phyloP scores from a whole-genome alignment of 2,113 vertebrate species.

The Andinoacara biseriatus region DNA sequence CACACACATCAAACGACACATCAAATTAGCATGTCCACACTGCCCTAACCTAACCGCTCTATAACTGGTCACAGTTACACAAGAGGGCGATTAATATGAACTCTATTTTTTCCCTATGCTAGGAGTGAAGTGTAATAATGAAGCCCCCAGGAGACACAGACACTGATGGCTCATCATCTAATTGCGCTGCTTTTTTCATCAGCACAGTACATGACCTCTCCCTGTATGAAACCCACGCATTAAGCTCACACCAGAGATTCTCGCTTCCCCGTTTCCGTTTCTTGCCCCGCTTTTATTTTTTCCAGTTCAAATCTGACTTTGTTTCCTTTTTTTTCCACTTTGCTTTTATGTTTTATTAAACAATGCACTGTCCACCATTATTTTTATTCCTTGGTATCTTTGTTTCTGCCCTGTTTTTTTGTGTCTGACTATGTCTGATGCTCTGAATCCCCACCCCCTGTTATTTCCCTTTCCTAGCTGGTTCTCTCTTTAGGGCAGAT shows the following conservation, averaged over 20 bases:
- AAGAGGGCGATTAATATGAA: constrained; percentile 73
- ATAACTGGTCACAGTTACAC: constrained; percentile 73
- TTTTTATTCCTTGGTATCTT: constrained; percentile 18
- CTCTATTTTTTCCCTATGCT: constrained; percentile 66
- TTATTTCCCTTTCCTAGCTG: constrained; percentile 44
- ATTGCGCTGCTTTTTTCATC: constrained; percentile 81
- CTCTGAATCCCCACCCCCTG: constrained; percentile 15
- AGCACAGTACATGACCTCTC: constrained; percentile 71
- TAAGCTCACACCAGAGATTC: constrained; percentile 49
- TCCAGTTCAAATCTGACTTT: constrained; percentile 30
- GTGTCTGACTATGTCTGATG: constrained; percentile 24
- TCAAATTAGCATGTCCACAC: constrained; percentile 60
- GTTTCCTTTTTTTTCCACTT: background rate
- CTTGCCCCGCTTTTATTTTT: constrained; percentile 36
- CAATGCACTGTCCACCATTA: background rate
- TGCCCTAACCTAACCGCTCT: constrained; percentile 56
- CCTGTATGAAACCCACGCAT: constrained; percentile 64
- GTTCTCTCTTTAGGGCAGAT: constrained; percentile 62
- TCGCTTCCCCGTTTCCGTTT: constrained; percentile 39
- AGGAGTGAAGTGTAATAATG: constrained; percentile 75
- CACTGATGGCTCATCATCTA: constrained; percentile 80
- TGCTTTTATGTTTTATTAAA: background rate
- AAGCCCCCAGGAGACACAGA: constrained; percentile 70
- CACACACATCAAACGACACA: constrained; percentile 59
- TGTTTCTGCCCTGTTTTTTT: constrained; percentile 21